These are phyloP conservation scores for Phocoena sinus DNA, from an alignment of 2,113 vertebrate genomes.

Conservation along the genomic window DNA sequence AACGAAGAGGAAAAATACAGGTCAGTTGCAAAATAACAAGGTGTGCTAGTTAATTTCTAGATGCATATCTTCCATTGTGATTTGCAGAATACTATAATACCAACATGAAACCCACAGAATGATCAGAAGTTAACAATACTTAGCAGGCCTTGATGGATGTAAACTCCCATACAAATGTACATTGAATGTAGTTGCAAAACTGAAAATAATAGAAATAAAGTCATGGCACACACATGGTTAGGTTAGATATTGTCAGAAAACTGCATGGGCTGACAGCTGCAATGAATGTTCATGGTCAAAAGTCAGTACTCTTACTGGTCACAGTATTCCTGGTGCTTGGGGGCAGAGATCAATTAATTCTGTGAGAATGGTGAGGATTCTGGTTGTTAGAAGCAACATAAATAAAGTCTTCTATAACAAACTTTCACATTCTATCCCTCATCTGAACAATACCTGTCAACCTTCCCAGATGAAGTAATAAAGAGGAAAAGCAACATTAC, in stretches of 20 bases:
- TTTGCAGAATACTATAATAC: not conserved
- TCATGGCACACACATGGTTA: too few species aligned
- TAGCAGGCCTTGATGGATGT: not conserved
- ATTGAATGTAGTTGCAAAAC: not conserved
- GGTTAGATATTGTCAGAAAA: not conserved
- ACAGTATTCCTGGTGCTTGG: too few species aligned
- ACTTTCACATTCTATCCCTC: not conserved
- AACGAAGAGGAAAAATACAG: not conserved
- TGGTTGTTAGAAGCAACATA: not conserved
- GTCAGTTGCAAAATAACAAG: not conserved
- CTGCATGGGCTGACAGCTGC: not conserved
- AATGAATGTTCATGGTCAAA: not conserved
- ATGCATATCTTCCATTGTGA: not conserved
- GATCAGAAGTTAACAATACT: not conserved
- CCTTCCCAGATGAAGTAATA: not conserved
- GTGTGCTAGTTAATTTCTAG: not conserved
- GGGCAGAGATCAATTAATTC: not conserved
- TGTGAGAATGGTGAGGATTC: not conserved
- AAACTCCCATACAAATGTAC: not conserved
- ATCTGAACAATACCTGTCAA: not conserved
- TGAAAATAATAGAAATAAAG: not conserved
- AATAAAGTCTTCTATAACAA: not conserved
- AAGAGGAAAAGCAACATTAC: not conserved
- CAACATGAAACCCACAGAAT: not conserved
- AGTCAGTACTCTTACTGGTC: not conserved